phyloP scores from a whole-genome alignment of 30 jellyfish, hydroid and myxozoan species.

The Hydra vulgaris region DNA sequence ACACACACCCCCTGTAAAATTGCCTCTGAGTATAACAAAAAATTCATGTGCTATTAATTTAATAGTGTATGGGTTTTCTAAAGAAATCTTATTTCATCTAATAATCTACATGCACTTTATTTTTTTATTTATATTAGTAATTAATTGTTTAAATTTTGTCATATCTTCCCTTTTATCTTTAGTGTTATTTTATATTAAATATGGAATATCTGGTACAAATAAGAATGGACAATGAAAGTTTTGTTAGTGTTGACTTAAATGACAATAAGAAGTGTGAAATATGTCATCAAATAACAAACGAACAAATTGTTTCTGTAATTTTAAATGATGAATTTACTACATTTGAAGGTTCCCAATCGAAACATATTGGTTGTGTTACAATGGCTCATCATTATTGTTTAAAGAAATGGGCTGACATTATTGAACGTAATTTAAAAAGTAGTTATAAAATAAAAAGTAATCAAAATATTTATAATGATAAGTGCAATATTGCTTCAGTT shows the following conservation, averaged over 20 bases:
- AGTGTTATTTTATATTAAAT: too few species aligned
- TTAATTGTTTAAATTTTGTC: too few species aligned
- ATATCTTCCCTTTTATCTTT: too few species aligned
- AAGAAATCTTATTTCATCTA: too few species aligned
- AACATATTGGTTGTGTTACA: slow-evolving; percentile 11
- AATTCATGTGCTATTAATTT: too few species aligned
- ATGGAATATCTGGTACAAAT: neutral
- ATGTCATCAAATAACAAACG: slow-evolving; percentile 25
- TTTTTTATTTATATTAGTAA: too few species aligned
- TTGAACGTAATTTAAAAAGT: slow-evolving; percentile 12
- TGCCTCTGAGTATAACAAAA: too few species aligned
- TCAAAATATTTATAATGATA: neutral
- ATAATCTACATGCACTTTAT: too few species aligned
- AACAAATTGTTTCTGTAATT: slow-evolving; percentile 11
- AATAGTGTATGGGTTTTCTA: too few species aligned
- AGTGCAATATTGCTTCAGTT: too few species aligned
- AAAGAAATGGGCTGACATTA: slow-evolving; percentile 27
- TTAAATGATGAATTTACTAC: slow-evolving; percentile 22
- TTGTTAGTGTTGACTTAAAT: slow-evolving; percentile 21
- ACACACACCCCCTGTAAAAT: too few species aligned
- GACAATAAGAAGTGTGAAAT: slow-evolving; percentile 31
- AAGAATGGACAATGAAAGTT: slow-evolving; percentile 9
- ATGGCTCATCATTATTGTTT: slow-evolving; percentile 32
- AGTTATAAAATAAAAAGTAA: too few species aligned
- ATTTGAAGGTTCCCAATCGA: slow-evolving; percentile 13